Evolutionary conservation across 2,888 invertebrate species (phyloP), one percentile per base, ranked within the genome.

Genomic region (Tachina grossa): DNA sequence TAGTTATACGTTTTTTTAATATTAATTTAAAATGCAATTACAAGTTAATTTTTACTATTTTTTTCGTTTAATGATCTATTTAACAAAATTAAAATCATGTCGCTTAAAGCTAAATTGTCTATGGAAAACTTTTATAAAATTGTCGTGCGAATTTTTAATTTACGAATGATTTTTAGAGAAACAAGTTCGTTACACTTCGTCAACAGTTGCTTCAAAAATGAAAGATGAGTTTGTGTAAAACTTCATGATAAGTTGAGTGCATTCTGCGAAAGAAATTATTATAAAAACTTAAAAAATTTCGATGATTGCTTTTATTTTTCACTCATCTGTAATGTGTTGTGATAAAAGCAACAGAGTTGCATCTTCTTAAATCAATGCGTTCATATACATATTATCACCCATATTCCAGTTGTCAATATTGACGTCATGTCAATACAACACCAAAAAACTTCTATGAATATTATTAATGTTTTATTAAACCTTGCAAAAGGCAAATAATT

Each of bases 181-280:
- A 53, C 43, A 69, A 71, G 71, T 79, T 79, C 78, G 39, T 79
- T 79, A 71, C 71, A 59, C 71, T 71, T 61, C n/a, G 63, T 13
- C 43, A 68, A 16, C 49, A 41, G 41, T 61, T 31, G 19, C 31
- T 47, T 31, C 31, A 31, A 31, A 39, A 39, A 16, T 43, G 39
- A 53, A 65, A 39, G 9, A 59, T 39, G 5, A 59, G 5, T 2
- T 41, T 59, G 39, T 14, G 39, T 6, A n/a, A n/a, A 41, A 41
- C 59, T 59, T 59, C 9, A 59, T n/a, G 59, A 1, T 16, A 14
- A 57, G 11, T 55, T 19, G 10, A 55, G 5, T 11, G 11, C 11
- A 19, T 55, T 55, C 31, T 31, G 31, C 2, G 4, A 31, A 31
- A 31, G 31, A 31, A 31, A 1, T 6, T 31, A 31, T 31, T 31